Percentiles rank a stretch among this genome's conserved stretches.
Conservation (phyloP, 2,888 invertebrate genomes). For the Pediacus dermestoides region DNA sequence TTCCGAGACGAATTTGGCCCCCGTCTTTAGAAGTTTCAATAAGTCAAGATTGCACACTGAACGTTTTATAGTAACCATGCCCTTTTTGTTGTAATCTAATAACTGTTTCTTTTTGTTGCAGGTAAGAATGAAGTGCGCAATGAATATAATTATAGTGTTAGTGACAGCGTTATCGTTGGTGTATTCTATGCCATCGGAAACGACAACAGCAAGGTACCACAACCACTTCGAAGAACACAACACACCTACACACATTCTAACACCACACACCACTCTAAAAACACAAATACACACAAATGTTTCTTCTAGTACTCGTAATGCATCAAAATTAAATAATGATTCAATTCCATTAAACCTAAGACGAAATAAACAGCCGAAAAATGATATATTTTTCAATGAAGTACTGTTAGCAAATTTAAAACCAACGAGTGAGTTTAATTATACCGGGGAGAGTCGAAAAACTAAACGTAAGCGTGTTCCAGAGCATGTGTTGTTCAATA, state of each 20-base stretch:
- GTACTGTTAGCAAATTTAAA: constrained; percentile 10
- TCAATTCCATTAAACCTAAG: too few relatives aligned
- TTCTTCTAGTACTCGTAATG: neutral
- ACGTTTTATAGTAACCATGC: neutral
- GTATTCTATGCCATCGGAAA: constrained; percentile 34
- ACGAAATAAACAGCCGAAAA: constrained; percentile 16
- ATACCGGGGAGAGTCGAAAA: constrained; percentile 11
- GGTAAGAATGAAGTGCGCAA: constrained; percentile 41
- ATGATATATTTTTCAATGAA: constrained; percentile 14
- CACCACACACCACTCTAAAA: neutral
- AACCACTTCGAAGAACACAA: constrained; percentile 31
- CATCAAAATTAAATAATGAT: too few relatives aligned
- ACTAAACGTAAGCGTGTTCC: constrained; percentile 1
- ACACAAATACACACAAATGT: constrained; percentile 1
- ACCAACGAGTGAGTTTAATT: constrained; percentile 1
- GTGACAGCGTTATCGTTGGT: constrained; percentile 32
- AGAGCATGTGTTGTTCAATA: constrained; percentile 9
- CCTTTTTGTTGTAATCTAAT: neutral
- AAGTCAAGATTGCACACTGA: too few relatives aligned
- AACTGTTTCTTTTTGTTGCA: constrained; percentile 35
- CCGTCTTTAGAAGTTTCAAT: too few relatives aligned
- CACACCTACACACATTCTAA: constrained; percentile 15
- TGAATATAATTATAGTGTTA: constrained; percentile 34
- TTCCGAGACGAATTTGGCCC: too few relatives aligned
- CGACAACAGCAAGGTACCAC: constrained; percentile 46